phyloP scores from a whole-genome alignment of 2,113 vertebrate genomes.

The Psilopogon haemacephalus region DNA sequence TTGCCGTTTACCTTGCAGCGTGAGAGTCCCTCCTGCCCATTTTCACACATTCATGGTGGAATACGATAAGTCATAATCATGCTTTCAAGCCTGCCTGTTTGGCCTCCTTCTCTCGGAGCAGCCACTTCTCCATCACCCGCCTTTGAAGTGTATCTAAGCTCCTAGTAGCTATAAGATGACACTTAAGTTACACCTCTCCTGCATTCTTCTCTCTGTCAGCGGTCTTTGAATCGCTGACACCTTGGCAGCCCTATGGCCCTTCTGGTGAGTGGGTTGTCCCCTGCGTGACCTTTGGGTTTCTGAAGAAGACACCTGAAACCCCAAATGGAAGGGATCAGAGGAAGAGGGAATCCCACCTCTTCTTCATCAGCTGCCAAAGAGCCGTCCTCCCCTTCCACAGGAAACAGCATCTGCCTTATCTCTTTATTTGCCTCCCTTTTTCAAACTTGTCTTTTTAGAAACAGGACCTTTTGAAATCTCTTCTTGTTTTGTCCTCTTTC shows the following conservation, averaged over 20 bases:
- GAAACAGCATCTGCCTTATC: conserved; percentile 63
- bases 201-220: conserved; percentile 70
- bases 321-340: conserved; percentile 62
- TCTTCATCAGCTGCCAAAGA: conserved; percentile 59
- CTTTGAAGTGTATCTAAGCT: conserved; percentile 74
- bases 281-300: conserved; percentile 69
- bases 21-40: neutral
- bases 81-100: neutral
- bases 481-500: neutral
- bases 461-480: neutral
- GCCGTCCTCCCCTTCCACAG: conserved; percentile 25
- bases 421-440: conserved; percentile 4
- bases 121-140: neutral
- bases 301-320: conserved; percentile 71
- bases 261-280: conserved; percentile 59
- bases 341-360: conserved; percentile 24
- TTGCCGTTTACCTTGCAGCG: neutral
- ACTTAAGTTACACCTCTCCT: conserved; percentile 58
- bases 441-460: neutral
- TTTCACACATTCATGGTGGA: conserved; percentile 6
- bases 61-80: neutral
- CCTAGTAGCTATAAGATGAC: conserved; percentile 51
- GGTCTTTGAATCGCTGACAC: conserved; percentile 73
- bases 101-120: neutral
- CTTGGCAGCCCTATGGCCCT: conserved; percentile 43